Conservation (phyloP, 2,113 vertebrate genomes). For the Callaeas wilsoni region DNA sequence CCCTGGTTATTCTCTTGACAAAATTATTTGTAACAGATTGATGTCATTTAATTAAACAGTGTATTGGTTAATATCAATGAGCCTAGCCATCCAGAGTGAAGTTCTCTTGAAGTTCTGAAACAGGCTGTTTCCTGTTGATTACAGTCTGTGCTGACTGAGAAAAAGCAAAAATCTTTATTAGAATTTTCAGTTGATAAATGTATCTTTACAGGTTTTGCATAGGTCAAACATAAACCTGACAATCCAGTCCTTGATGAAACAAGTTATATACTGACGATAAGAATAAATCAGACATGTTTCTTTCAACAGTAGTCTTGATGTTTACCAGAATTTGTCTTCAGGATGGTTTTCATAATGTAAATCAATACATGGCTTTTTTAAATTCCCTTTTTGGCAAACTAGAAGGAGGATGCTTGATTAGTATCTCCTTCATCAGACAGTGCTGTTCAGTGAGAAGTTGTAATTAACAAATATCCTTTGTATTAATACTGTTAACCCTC, state of each 20-base stretch:
- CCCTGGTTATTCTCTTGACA: background rate
- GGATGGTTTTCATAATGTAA: background rate
- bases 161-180: background rate
- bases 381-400: background rate
- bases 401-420: background rate
- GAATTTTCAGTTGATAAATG: background rate
- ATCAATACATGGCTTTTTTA: background rate
- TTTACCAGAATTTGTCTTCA: background rate
- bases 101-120: background rate
- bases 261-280: background rate
- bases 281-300: background rate
- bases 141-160: background rate
- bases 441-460: background rate
- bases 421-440: background rate
- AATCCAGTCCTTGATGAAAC: background rate
- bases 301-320: background rate
- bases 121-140: background rate
- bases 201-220: background rate
- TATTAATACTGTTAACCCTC: background rate
- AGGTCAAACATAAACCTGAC: background rate
- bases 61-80: background rate
- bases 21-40: background rate
- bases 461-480: background rate
- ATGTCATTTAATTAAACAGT: background rate
- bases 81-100: background rate